Evolutionary conservation across 2,888 invertebrate genomes (phyloP).

Genomic region (Molanna angustata): DNA sequence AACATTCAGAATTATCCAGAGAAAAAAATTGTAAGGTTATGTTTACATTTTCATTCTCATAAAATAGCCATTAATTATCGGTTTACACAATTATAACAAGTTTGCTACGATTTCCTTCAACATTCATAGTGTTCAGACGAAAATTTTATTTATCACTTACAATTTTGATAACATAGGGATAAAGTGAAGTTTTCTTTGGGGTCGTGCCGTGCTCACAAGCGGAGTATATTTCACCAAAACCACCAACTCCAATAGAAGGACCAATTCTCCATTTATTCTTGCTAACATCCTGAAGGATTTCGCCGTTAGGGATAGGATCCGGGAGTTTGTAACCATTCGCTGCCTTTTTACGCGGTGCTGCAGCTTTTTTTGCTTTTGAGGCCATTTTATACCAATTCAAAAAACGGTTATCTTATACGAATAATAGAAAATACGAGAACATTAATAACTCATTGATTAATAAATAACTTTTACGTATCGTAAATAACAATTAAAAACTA

Average conservation of each 20-base stretch:
- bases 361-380: constrained; percentile 20
- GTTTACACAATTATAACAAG: no score
- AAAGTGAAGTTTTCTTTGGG: constrained; percentile 52
- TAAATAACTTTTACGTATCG: no score
- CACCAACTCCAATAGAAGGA: constrained; percentile 84
- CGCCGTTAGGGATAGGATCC: constrained; percentile 70
- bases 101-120: no score
- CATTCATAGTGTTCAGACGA: no score
- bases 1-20: background rate
- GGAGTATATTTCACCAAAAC: constrained; percentile 92
- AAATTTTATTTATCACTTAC: constrained; percentile 55
- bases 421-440: no score
- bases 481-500: no score
- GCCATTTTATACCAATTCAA: no score
- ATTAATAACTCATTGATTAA: no score
- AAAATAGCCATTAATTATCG: no score
- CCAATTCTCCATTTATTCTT: constrained; percentile 87
- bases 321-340: constrained; percentile 59
- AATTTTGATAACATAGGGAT: constrained; percentile 75
- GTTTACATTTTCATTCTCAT: background rate
- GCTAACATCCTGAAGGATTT: constrained; percentile 69
- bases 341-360: constrained; percentile 19
- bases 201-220: constrained; percentile 62
- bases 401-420: no score
- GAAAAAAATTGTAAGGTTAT: no score